These are phyloP conservation scores for Pyrocoelia pectoralis DNA, from an alignment of 2,888 invertebrate genomes.

Conservation along the genomic window DNA sequence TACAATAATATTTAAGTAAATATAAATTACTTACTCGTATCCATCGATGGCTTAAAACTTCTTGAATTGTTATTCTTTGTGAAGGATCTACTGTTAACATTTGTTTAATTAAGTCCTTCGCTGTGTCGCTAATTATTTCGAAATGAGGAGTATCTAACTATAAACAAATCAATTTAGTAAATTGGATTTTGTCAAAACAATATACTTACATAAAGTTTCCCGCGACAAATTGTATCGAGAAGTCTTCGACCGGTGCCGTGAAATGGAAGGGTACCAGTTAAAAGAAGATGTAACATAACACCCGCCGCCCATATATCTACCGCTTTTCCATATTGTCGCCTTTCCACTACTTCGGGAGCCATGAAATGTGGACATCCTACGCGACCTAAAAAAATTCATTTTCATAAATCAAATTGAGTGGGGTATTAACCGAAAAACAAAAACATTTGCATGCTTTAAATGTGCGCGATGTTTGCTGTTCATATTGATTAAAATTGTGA, in stretches of 20 bases:
- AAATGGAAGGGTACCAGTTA: slow-evolving; percentile 95
- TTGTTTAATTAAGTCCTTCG: slow-evolving; percentile 92
- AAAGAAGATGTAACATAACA: slow-evolving; percentile 89
- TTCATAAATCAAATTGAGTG: no score
- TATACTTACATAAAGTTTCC: slow-evolving; percentile 76
- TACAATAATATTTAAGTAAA: neutral
- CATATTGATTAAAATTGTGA: no score
- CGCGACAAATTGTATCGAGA: slow-evolving; percentile 89
- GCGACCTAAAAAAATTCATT: slow-evolving; percentile 68
- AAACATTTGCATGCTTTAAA: neutral
- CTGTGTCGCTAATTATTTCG: slow-evolving; percentile 92
- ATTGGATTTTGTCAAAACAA: neutral
- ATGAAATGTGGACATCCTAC: slow-evolving; percentile 97
- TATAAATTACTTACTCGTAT: slow-evolving; percentile 75
- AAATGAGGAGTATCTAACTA: slow-evolving; percentile 89
- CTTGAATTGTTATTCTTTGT: slow-evolving; percentile 92
- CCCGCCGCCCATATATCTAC: slow-evolving; percentile 99
- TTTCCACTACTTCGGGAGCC: slow-evolving; percentile 96
- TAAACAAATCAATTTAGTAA: slow-evolving; percentile 25
- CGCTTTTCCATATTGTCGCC: slow-evolving; percentile 90
- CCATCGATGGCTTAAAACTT: slow-evolving; percentile 97
- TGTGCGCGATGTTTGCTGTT: neutral
- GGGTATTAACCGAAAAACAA: neutral
- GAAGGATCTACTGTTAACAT: slow-evolving; percentile 94
- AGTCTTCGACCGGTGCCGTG: slow-evolving; percentile 93